These are phyloP conservation scores for Andrena trimmerana DNA, from an alignment of 2,888 invertebrate species.

Conservation along the genomic window DNA sequence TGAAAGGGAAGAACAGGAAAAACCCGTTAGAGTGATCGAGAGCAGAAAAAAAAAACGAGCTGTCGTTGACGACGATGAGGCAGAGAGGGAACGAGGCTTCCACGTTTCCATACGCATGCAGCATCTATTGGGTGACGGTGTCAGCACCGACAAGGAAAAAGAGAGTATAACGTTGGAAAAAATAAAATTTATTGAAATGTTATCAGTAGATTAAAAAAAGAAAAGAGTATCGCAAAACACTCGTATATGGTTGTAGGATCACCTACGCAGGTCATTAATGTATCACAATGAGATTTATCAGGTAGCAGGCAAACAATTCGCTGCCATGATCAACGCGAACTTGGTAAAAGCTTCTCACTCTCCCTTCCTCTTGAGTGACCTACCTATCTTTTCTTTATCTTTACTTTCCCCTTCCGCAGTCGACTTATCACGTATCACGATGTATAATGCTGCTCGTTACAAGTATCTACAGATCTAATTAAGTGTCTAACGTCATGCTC, in stretches of 20 bases:
- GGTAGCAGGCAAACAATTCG: conserved; percentile 39
- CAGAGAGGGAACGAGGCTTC: conserved; percentile 12
- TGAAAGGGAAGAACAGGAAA: not conserved
- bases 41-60: not conserved
- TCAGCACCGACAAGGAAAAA: conserved; percentile 71
- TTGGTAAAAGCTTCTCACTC: conserved; percentile 34
- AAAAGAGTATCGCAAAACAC: conserved; percentile 69
- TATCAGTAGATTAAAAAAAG: conserved; percentile 73
- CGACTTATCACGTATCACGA: not conserved
- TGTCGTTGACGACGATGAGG: conserved; percentile 10
- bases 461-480: conserved; percentile 16
- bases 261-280: conserved; percentile 23
- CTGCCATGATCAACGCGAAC: conserved; percentile 49
- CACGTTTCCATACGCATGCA: conserved; percentile 58
- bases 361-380: conserved; percentile 37
- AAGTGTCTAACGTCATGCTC: conserved; percentile 23
- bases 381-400: conserved; percentile 60
- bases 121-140: conserved; percentile 47
- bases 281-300: conserved; percentile 70
- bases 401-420: conserved; percentile 49
- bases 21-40: conserved; percentile 9
- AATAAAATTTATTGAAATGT: conserved; percentile 68
- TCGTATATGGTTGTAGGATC: conserved; percentile 3
- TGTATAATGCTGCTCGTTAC: not conserved
- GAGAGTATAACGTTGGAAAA: conserved; percentile 72